A percentile compares a stretch with the other conserved stretches of the same genome.
Conservation (phyloP, 2,113 vertebrate genomes). For the Limanda limanda region DNA sequence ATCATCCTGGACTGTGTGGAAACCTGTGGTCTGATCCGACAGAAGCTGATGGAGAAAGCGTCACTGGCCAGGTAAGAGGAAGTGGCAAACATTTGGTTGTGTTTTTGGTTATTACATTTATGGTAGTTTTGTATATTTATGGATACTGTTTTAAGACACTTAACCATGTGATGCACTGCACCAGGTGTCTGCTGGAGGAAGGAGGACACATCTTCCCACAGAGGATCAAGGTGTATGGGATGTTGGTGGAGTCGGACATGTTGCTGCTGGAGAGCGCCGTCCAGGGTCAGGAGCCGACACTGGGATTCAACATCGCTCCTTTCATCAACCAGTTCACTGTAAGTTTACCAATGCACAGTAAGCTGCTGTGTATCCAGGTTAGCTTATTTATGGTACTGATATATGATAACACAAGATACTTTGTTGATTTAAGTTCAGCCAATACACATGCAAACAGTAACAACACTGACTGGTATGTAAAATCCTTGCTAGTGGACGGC, state of each 20-base stretch:
- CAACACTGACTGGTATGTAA: no score
- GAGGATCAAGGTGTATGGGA: constrained; percentile 89
- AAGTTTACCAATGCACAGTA: constrained; percentile 29
- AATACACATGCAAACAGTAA: no score
- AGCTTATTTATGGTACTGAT: background rate
- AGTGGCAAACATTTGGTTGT: no score
- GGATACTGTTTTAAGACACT: no score
- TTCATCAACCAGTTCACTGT: constrained; percentile 99
- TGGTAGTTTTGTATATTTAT: no score
- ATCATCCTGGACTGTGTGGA: constrained; percentile 97
- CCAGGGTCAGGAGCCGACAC: constrained; percentile 91
- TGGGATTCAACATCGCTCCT: constrained; percentile 93
- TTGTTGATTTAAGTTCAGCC: background rate
- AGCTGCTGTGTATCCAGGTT: no score
- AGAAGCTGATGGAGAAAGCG: constrained; percentile 98
- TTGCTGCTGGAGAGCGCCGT: constrained; percentile 92
- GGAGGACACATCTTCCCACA: constrained; percentile 94
- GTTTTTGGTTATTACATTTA: no score
- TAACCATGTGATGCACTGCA: no score
- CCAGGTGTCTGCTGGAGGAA: constrained; percentile 92
- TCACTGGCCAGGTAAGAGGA: constrained; percentile 89
- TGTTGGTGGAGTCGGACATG: constrained; percentile 91
- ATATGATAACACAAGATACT: background rate
- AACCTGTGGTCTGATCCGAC: constrained; percentile 93
- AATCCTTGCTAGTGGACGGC: no score